A percentile compares a stretch with the other conserved stretches of the same genome.
Evolutionary conservation across 2,888 invertebrate genomes (phyloP).

Genomic region (Diaperis boleti): DNA sequence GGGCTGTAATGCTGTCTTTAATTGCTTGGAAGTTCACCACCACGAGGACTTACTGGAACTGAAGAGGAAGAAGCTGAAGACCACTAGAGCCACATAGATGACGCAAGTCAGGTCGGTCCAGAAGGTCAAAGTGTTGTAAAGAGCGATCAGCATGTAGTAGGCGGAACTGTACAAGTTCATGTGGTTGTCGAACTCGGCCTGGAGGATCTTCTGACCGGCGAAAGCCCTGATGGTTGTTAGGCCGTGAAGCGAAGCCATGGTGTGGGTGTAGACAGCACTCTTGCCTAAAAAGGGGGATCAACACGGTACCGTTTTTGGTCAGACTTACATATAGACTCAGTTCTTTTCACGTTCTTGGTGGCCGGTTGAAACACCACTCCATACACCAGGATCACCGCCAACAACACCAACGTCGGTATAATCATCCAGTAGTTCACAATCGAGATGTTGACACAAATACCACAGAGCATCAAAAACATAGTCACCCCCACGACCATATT

Average conservation of each 20-base stretch:
- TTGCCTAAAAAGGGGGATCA: constrained; percentile 69
- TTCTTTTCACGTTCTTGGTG: constrained; percentile 77
- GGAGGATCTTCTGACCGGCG: constrained; percentile 72
- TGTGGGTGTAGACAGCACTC: constrained; percentile 80
- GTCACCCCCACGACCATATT: not conserved
- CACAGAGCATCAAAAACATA: constrained; percentile 68
- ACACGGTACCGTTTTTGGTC: too few species aligned
- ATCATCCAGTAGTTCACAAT: constrained; percentile 77
- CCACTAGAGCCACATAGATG: constrained; percentile 2
- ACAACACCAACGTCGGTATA: constrained; percentile 73
- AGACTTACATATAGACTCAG: constrained; percentile 75
- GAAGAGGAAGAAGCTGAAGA: constrained; percentile 22
- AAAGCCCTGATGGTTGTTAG: constrained; percentile 80
- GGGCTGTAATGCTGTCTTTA: not conserved
- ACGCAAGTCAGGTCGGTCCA: constrained; percentile 19
- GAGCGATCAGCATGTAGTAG: constrained; percentile 68
- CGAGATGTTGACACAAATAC: constrained; percentile 77
- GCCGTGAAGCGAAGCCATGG: constrained; percentile 80
- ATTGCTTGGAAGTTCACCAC: not conserved
- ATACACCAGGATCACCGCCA: constrained; percentile 71
- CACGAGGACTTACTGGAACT: constrained; percentile 2
- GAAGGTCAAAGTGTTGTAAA: constrained; percentile 4
- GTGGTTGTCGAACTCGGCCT: constrained; percentile 71
- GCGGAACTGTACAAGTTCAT: constrained; percentile 77
- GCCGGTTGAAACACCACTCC: constrained; percentile 62